Conservation (phyloP, 1,140 invertebrate genomes). For the Hydropsyche tenuis region DNA sequence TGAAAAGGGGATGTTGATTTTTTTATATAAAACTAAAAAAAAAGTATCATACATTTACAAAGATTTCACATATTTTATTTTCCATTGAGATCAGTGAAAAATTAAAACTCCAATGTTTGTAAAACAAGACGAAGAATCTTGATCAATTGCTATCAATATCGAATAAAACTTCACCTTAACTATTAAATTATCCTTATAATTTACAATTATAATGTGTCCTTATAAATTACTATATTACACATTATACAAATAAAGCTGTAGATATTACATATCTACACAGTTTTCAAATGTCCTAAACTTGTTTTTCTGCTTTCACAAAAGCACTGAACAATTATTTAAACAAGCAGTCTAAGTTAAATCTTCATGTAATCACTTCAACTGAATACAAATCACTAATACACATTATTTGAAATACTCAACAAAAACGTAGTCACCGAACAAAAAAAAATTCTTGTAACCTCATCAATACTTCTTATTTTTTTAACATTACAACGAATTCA, state of each 20-base stretch:
- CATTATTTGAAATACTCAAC: constrained; percentile 3
- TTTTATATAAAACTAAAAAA: too few species aligned
- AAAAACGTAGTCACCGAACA: background rate
- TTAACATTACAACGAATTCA: constrained; percentile 5
- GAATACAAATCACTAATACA: constrained; percentile 19
- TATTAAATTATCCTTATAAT: too few species aligned
- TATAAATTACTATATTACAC: constrained; percentile 27
- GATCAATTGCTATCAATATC: too few species aligned
- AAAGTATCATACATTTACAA: too few species aligned
- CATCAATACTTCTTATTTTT: background rate
- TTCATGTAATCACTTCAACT: constrained; percentile 8
- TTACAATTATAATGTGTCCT: background rate
- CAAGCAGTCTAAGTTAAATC: constrained; percentile 13
- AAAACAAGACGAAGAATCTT: too few species aligned
- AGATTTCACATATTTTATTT: background rate
- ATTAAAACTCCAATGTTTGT: too few species aligned
- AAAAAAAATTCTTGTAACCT: too few species aligned
- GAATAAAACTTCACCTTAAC: too few species aligned
- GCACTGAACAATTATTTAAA: constrained; percentile 16
- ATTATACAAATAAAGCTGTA: constrained; percentile 14
- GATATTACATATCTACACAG: constrained; percentile 20
- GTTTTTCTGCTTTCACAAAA: background rate
- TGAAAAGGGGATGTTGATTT: too few species aligned
- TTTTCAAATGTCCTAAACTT: background rate
- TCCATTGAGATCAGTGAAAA: background rate